A percentile compares a stretch with the other conserved stretches of the same genome.
These are phyloP conservation scores for Caenorhabditis virilis DNA, from an alignment of 2,888 invertebrate genomes.

Conservation along the genomic window DNA sequence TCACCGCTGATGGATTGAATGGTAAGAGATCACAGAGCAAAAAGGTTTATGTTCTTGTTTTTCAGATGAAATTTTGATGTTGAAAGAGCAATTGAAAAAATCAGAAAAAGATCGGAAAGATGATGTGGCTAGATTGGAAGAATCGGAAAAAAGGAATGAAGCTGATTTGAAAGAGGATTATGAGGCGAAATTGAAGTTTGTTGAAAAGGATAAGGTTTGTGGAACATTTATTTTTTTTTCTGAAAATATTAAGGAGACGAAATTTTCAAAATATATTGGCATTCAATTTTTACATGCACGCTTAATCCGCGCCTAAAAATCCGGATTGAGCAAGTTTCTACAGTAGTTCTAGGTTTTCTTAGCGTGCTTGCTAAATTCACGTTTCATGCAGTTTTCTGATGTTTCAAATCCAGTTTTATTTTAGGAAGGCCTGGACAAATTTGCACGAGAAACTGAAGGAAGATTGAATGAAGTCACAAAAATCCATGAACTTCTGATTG, in stretches of 20 bases:
- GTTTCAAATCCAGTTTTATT: not conserved
- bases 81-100: slow-evolving; percentile 28
- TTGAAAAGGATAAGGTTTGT: slow-evolving; percentile 19
- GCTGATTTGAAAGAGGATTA: slow-evolving; percentile 29
- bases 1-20: slow-evolving; percentile 36
- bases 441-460: slow-evolving; percentile 23
- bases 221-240: too few species aligned
- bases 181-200: slow-evolving; percentile 17
- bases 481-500: slow-evolving; percentile 41
- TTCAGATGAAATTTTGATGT: slow-evolving; percentile 19
- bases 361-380: too few species aligned
- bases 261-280: too few species aligned
- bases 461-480: slow-evolving; percentile 40
- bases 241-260: too few species aligned
- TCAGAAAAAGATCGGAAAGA: slow-evolving; percentile 31
- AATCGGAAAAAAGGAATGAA: slow-evolving; percentile 31
- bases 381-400: too few species aligned
- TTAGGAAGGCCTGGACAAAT: slow-evolving; percentile 10
- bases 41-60: not conserved
- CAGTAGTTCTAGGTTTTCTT: too few species aligned
- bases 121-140: slow-evolving; percentile 19
- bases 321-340: too few species aligned
- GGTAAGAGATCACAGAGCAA: slow-evolving; percentile 2
- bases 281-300: too few species aligned
- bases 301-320: too few species aligned